phyloP scores from a whole-genome alignment of 2,797 vertebrate species.

The Tiaroga cobitis region DNA sequence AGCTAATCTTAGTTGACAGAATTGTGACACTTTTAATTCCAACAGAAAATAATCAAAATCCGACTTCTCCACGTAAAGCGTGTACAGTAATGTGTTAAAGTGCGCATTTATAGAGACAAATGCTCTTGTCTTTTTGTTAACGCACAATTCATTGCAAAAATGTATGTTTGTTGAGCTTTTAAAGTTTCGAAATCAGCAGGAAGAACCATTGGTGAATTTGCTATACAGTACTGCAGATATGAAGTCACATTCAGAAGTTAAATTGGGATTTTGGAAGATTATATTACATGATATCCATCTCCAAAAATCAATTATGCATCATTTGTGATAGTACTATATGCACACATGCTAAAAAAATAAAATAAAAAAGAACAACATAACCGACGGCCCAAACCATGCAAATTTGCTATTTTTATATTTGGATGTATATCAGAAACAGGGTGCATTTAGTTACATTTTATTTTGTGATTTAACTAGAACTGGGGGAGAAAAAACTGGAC shows the following conservation, averaged over 20 bases:
- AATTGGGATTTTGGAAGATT: background rate
- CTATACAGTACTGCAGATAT: background rate
- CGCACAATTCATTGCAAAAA: background rate
- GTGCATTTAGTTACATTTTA: background rate
- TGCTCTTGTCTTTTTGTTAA: background rate
- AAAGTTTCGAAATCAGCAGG: background rate
- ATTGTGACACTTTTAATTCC: background rate
- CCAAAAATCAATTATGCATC: background rate
- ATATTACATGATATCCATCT: background rate
- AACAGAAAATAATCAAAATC: background rate
- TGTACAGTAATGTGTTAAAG: background rate
- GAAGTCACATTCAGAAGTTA: background rate
- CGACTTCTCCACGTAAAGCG: background rate
- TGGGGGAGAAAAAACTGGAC: background rate
- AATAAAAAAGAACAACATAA: background rate
- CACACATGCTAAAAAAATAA: background rate
- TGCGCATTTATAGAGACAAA: background rate
- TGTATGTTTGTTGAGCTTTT: background rate
- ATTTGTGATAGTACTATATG: background rate
- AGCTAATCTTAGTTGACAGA: background rate
- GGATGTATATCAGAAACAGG: background rate
- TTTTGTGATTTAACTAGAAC: background rate
- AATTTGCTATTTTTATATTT: no score
- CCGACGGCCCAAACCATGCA: no score
- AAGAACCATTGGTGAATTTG: background rate